A percentile compares a stretch with the other conserved stretches of the same genome.
These are phyloP conservation scores for Esox niger DNA, from an alignment of 2,113 vertebrate genomes.

Conservation along the genomic window DNA sequence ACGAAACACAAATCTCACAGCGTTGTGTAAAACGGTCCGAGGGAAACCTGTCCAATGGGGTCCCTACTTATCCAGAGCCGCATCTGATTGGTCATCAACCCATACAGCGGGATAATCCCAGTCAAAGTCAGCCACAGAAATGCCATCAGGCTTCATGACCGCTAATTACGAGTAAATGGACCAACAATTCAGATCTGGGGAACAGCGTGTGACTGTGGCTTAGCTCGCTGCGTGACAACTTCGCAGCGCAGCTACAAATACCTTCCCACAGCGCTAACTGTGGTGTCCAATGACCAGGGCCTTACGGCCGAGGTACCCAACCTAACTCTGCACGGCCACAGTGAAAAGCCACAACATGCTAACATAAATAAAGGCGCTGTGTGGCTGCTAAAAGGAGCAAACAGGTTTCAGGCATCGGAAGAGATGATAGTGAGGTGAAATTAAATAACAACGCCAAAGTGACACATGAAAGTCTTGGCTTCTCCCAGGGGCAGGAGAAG, in stretches of 20 bases:
- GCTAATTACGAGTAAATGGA: conserved; percentile 68
- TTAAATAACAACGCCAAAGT: conserved; percentile 13
- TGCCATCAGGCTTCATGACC: conserved; percentile 64
- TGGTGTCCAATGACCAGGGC: not conserved
- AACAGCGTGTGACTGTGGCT: conserved; percentile 55
- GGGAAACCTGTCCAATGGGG: conserved; percentile 8
- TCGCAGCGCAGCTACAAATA: too few relatives aligned
- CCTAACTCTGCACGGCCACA: conserved; percentile 15
- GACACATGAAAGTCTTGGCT: conserved; percentile 5
- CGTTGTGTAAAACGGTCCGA: too few relatives aligned
- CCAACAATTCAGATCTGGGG: conserved; percentile 57
- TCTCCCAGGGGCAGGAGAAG: not conserved
- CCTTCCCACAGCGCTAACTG: conserved; percentile 23
- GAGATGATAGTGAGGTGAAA: conserved; percentile 19
- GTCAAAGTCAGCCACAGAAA: conserved; percentile 54
- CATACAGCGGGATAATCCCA: conserved; percentile 54
- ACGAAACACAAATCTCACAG: too few relatives aligned
- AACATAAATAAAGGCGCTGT: not conserved
- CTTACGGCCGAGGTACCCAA: conserved; percentile 14
- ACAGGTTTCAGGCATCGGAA: not conserved
- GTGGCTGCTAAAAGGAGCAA: conserved; percentile 21
- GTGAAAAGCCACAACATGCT: conserved; percentile 9
- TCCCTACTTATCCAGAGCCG: conserved; percentile 35
- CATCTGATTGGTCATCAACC: conserved; percentile 58
- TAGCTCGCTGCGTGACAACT: conserved; percentile 42